These are phyloP conservation scores for Halictus quadricinctus DNA, from an alignment of 2,888 invertebrate species.

Conservation along the genomic window DNA sequence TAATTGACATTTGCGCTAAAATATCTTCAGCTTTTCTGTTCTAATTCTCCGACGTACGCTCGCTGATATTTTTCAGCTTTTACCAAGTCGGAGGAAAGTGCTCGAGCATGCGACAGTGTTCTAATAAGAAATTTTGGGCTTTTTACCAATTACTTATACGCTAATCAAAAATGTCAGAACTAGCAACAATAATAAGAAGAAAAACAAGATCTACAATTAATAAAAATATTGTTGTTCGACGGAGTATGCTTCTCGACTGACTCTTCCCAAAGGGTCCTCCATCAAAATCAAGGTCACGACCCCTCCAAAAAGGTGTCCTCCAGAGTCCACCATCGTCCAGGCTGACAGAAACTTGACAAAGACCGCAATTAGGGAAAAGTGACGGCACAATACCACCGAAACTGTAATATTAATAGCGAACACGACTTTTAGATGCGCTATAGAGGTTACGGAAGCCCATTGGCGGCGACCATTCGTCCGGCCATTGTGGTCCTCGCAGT, in stretches of 20 bases:
- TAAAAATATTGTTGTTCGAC: too few species aligned
- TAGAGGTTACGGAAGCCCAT: constrained; percentile 65
- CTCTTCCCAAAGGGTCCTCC: background rate
- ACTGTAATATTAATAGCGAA: constrained; percentile 72
- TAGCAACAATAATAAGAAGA: too few species aligned
- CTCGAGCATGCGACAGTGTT: background rate
- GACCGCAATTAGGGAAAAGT: constrained; percentile 37
- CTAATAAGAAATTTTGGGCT: background rate
- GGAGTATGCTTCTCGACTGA: too few species aligned
- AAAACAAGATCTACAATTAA: too few species aligned
- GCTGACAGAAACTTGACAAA: constrained; percentile 41
- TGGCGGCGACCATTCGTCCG: constrained; percentile 64
- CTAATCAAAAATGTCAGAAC: too few species aligned
- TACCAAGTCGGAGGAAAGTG: background rate
- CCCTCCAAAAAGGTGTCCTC: background rate
- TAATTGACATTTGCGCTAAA: background rate
- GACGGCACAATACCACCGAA: constrained; percentile 65
- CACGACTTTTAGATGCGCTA: constrained; percentile 59
- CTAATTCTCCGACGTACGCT: background rate
- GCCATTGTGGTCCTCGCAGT: constrained; percentile 72
- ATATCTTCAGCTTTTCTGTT: background rate
- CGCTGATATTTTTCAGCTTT: background rate
- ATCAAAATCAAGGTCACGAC: constrained; percentile 20
- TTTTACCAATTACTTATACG: too few species aligned
- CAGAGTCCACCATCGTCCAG: background rate